Evolutionary conservation across 2,888 invertebrate genomes (phyloP), one percentile per base, ranked within the genome.

Genomic region (Drosophila mimica): DNA sequence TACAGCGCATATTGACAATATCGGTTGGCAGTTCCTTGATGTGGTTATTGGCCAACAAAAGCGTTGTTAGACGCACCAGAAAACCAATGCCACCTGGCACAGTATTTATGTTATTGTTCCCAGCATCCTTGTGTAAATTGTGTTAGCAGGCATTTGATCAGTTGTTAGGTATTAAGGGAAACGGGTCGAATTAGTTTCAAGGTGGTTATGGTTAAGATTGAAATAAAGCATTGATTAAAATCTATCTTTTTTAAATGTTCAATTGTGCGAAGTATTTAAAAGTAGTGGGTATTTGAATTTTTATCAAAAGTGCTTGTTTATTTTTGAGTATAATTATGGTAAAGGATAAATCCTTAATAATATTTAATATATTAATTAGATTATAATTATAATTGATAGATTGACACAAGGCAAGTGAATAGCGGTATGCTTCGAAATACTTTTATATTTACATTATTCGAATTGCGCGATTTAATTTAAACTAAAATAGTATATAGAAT

Each of bases 1-100:
- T 95, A 97, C 97, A 96, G 95, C 97, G 94, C 93, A 97, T 95
- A 92, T 96, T 96, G 80, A 96, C 96, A 91, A 97, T 95, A 93
- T 97, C 97, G 70, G 96, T 95, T 46, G 97, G 97, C 84, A 98
- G 93, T 91, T 96, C 95, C 89, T 93, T 94, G 80, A 97, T 94
- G 92, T 95, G 94, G 93, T 97, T 97, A 93, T 96, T 94, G 80
- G 96, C 96, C 71, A 97, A 92, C 92, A 96, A 95, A 79, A 97
- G 93, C 90, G 96, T 95, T 66, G 95, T 95, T 92, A 97, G 94
- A 83, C 97, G 95, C 74, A 97, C 96, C 92, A 97, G 93, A 93
- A 96, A 97, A 77, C 97, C 97, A 94, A 98, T 95, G 89, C 97
- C 97, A 76, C 95, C 94, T 33, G 98, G 97, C 91, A 98, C 92